A percentile compares a stretch with the other conserved stretches of the same genome.
Evolutionary conservation across 2,888 invertebrate genomes (phyloP).

Genomic region (Archips crataeganus): DNA sequence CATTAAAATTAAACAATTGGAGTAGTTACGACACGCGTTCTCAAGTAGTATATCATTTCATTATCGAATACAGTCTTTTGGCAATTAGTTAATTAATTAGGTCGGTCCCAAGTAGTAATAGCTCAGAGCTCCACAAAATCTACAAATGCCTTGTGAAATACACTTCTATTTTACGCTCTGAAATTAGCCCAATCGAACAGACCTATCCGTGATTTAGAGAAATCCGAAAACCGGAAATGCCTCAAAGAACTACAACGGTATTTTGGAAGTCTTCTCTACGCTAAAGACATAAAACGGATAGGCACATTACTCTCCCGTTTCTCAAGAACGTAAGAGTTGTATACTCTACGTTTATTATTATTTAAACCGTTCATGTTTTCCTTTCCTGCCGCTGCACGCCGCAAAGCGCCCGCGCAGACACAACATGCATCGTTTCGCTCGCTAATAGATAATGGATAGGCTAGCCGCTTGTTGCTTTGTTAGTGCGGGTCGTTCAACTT

Average conservation of each 20-base stretch:
- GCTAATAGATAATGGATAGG: constrained; percentile 72
- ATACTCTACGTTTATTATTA: constrained; percentile 18
- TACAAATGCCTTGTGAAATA: too few relatives aligned
- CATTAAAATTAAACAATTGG: too few relatives aligned
- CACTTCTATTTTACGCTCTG: too few relatives aligned
- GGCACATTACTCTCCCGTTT: background rate
- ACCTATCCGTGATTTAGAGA: background rate
- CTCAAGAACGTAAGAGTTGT: constrained; percentile 23
- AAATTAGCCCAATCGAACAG: too few relatives aligned
- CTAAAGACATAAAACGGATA: background rate
- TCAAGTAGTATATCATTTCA: too few relatives aligned
- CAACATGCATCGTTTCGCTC: constrained; percentile 59
- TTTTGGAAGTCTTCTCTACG: background rate
- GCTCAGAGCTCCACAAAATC: too few relatives aligned
- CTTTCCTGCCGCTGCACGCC: constrained; percentile 6
- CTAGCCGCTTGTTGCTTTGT: constrained; percentile 57
- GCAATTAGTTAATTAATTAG: too few relatives aligned
- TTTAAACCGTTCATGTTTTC: constrained; percentile 10
- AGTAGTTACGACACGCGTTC: too few relatives aligned
- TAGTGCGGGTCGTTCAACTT: constrained; percentile 68
- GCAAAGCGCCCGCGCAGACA: constrained; percentile 19
- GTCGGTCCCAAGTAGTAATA: too few relatives aligned
- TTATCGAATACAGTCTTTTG: too few relatives aligned
- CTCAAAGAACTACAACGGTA: background rate
- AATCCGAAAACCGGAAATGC: background rate